phyloP scores from a whole-genome alignment of 2,888 invertebrate species.

The Doris montereyensis region DNA sequence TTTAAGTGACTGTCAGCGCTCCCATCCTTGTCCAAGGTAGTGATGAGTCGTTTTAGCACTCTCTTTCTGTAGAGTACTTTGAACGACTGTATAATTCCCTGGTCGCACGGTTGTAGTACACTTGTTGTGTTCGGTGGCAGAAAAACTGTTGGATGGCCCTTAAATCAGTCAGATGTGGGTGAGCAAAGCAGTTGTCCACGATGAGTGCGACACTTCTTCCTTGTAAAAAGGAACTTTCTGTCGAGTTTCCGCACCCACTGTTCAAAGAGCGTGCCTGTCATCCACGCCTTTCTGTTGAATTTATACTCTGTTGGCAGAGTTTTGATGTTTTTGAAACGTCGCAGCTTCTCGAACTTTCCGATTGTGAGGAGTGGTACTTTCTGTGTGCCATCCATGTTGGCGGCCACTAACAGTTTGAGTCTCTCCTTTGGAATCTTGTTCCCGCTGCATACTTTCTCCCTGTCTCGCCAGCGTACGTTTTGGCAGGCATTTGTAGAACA shows the following conservation, averaged over 20 bases:
- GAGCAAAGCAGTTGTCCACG: constrained; percentile 51
- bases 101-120: constrained; percentile 53
- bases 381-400: constrained; percentile 12
- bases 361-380: neutral
- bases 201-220: constrained; percentile 43
- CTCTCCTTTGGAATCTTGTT: constrained; percentile 14
- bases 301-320: constrained; percentile 45
- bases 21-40: neutral
- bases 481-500: constrained; percentile 10
- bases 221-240: constrained; percentile 25
- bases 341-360: constrained; percentile 36
- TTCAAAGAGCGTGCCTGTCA: constrained; percentile 46
- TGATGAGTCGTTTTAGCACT: neutral
- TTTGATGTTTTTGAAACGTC: constrained; percentile 48
- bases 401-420: neutral
- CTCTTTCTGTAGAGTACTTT: constrained; percentile 38
- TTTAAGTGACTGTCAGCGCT: constrained; percentile 28
- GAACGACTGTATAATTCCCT: constrained; percentile 50
- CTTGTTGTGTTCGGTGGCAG: constrained; percentile 52
- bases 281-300: constrained; percentile 49
- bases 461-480: neutral
- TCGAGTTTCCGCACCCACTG: constrained; percentile 49
- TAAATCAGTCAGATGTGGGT: constrained; percentile 44
- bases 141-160: constrained; percentile 46
- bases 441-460: neutral